Evolutionary conservation across 1,140 invertebrate genomes (phyloP), one percentile per base, ranked within the genome.

Genomic region (Trachelipus rathkii): DNA sequence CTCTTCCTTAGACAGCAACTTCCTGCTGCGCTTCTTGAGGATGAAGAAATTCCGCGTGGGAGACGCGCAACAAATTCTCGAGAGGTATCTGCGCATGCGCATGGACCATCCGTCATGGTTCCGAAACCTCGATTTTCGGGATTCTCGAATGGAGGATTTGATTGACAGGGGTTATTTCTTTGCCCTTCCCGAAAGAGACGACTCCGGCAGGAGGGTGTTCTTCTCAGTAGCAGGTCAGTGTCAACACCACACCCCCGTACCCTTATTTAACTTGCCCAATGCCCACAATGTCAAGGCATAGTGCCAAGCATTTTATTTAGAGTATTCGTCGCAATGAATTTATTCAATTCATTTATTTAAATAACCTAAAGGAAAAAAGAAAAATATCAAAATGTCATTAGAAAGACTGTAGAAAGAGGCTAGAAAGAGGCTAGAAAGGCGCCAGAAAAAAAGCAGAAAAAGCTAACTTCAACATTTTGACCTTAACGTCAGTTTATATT

Each of bases 11-110:
- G 93, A 95, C 85, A 85, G 90, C 0, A 87, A 90, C 10, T 95
- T 95, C 83, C 87, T 95, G 13, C 85, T 95, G 19, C 88, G 93
- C 66, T 95, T 95, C 82, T 87, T 95, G 0, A 88, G 93, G 15
- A 92, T 92, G 1, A 92, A 93, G 83, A 95, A 95, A 83, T 95
- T 93, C 84, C 92, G 92, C 53, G 88, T 95, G 15, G 91, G 92
- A 0, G 87, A 92, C 82, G 92, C 94, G 0, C 92, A 93, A 82
- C 90, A 92, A 70, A 92, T 95, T 89, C 84, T 96, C 68, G 92
- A 95, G 83, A 89, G 91, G 15, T 96, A 95, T 83, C 86, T 95
- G 15, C 91, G 90, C 9, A 92, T 94, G 75, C 88, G 92, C 23
- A 90, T 92, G 82, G 84, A 92, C 72, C 91, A 93, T 82, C 92